Evolutionary conservation across 2,888 invertebrate genomes (phyloP), one percentile per base, ranked within the genome.

Genomic region (Bombylius major): DNA sequence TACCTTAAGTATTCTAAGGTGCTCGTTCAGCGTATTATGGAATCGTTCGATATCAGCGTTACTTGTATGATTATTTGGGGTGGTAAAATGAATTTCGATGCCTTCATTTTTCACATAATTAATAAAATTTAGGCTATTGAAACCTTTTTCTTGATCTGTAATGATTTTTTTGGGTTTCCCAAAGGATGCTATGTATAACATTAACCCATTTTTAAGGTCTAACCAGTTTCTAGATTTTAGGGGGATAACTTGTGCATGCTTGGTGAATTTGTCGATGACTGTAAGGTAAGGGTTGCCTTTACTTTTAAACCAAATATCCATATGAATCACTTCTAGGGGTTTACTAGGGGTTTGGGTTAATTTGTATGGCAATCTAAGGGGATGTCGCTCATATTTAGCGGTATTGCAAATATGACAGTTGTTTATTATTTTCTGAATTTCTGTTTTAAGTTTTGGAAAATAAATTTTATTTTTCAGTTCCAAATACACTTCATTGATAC

Each of bases 261-360:
- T 58, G 3, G 60, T 51, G 23, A 60, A 51, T 44, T 57, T 59
- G 45, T 59, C 49, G 8, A 53, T 53, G 13, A 53, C 31, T 31
- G 53, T 53, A 13, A 53, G 5, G 42, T 39, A 48, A 6, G 47
- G 39, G 3, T 45, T 47, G 7, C 36, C 56, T 33, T 47, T 53
- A 47, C 47, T 53, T 47, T 36, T 36, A 32, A 53, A 53, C 53
- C 53, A 53, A 12, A 53, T 55, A 36, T 52, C 56, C 53, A 56
- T 56, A 14, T 56, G 54, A 2, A 56, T 11, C 5, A 54, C 51
- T 13, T 56, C 34, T 7, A 51, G 9, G 5, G 56, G 48, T 51
- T 44, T 56, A 31, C 5, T 51, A 11, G 54, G 53, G 6, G 51
- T 53, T 51, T 56, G 48, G 2, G 56, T 51, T 5, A 47, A 48